Conservation (phyloP, 2,113 vertebrate species). For the Gymnarchus niloticus region DNA sequence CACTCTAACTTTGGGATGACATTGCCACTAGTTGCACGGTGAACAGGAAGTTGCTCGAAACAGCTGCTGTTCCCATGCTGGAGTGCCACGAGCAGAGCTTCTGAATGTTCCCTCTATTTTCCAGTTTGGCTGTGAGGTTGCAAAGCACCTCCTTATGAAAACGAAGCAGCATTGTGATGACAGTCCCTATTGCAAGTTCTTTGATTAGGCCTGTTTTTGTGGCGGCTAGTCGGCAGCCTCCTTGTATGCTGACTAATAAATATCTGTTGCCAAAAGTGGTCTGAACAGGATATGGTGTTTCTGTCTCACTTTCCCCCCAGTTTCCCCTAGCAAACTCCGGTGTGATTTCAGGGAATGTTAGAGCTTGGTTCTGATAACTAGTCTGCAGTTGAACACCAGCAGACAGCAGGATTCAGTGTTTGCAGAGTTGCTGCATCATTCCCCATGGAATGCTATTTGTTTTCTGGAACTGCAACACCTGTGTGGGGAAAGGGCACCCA, state of each 20-base stretch:
- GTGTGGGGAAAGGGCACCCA: background rate
- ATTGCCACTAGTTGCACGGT: background rate
- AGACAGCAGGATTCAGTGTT: conserved; percentile 56
- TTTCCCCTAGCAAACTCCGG: background rate
- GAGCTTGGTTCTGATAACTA: conserved; percentile 41
- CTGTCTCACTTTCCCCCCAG: background rate
- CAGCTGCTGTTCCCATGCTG: background rate
- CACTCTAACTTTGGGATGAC: no score
- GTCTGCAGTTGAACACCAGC: conserved; percentile 46
- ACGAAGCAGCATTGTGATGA: background rate
- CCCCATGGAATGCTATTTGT: conserved; percentile 14
- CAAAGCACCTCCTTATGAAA: background rate
- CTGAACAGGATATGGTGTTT: background rate
- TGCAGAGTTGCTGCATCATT: conserved; percentile 50
- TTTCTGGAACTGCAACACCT: conserved; percentile 33
- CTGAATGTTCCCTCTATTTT: background rate
- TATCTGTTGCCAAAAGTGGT: no score
- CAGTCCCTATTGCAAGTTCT: background rate
- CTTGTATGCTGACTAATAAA: no score
- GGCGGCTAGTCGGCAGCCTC: no score
- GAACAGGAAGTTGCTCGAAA: background rate
- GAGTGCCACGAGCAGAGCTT: background rate
- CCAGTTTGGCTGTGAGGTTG: background rate
- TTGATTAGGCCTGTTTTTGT: no score
- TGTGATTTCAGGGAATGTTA: conserved; percentile 24